Evolutionary conservation across 2,888 invertebrate genomes (phyloP).

Genomic region (Ellobium chinense): DNA sequence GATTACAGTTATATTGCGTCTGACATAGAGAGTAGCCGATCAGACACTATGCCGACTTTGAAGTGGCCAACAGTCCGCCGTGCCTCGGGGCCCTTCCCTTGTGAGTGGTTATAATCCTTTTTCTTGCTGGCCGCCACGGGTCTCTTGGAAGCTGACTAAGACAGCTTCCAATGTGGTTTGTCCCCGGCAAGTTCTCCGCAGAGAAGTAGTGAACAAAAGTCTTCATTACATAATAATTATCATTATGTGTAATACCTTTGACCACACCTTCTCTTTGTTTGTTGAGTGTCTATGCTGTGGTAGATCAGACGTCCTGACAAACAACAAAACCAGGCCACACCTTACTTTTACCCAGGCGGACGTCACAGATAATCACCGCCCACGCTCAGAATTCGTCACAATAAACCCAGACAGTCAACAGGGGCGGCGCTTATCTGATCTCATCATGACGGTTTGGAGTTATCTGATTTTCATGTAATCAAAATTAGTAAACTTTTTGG

Average conservation of each 20-base stretch:
- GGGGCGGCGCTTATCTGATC: background rate
- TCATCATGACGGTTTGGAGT: background rate
- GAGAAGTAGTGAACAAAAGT: background rate
- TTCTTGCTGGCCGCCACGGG: background rate
- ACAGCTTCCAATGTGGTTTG: background rate
- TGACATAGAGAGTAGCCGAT: background rate
- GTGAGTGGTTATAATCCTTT: background rate
- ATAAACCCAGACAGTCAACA: background rate
- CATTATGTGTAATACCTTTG: background rate
- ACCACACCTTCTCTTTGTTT: background rate
- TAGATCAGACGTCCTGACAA: background rate
- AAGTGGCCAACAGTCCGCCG: background rate
- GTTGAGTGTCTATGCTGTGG: background rate
- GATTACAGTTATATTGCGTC: too few species aligned
- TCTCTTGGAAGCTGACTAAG: background rate
- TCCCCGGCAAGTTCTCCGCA: background rate
- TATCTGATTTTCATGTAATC: background rate
- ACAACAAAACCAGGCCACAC: background rate
- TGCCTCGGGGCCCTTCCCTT: background rate
- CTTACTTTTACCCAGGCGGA: background rate
- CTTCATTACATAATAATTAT: conserved; percentile 4
- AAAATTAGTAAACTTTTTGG: background rate
- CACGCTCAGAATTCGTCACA: background rate
- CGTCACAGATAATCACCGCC: background rate
- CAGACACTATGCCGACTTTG: background rate